These are phyloP conservation scores for Eurois occulta DNA, from an alignment of 2,888 invertebrate genomes.

Conservation along the genomic window DNA sequence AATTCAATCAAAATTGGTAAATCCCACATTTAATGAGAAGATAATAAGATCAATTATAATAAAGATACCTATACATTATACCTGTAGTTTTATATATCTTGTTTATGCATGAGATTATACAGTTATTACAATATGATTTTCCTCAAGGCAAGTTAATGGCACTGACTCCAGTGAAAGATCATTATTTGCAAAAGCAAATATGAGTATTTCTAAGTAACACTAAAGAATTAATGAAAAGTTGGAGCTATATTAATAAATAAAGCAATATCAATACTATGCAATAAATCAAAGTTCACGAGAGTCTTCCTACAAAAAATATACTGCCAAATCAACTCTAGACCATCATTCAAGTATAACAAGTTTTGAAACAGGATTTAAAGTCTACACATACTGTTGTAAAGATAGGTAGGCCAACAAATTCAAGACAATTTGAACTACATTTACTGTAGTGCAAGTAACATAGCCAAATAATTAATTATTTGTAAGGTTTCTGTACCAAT, in stretches of 20 bases:
- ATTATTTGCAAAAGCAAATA: not conserved
- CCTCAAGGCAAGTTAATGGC: slow-evolving; percentile 24
- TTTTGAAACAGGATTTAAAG: slow-evolving; percentile 36
- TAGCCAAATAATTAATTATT: not conserved
- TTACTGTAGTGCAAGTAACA: slow-evolving; percentile 1
- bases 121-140: slow-evolving; percentile 31
- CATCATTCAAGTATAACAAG: slow-evolving; percentile 44
- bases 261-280: slow-evolving; percentile 1
- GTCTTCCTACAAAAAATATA: slow-evolving; percentile 4
- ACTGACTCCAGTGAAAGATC: not conserved
- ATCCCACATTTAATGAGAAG: not conserved
- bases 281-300: slow-evolving; percentile 34
- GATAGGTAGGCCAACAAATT: not conserved
- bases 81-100: not conserved
- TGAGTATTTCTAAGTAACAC: not conserved
- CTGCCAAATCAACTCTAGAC: slow-evolving; percentile 12
- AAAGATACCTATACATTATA: slow-evolving; percentile 19
- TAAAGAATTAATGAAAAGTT: not conserved
- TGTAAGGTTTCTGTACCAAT: slow-evolving; percentile 7
- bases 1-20: slow-evolving; percentile 36
- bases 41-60: slow-evolving; percentile 15
- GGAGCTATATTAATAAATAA: slow-evolving; percentile 1
- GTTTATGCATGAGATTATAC: slow-evolving; percentile 16
- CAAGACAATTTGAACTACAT: not conserved
- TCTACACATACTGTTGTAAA: not conserved